Base-by-base conservation (phyloP, 2,113 vertebrate species). In the Centropus unirufus region DNA sequence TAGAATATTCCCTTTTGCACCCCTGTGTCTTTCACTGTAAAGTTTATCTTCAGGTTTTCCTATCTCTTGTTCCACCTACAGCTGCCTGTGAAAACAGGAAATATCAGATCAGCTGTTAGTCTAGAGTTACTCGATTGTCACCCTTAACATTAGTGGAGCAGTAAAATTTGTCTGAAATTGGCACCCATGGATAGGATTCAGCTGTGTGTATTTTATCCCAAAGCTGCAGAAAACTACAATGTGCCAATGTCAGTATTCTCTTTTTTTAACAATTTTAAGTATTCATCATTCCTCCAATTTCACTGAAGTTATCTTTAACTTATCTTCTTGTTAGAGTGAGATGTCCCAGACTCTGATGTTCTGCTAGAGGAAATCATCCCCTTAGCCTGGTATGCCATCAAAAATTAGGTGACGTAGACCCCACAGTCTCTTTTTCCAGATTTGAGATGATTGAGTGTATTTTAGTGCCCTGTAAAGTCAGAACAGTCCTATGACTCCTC, bases 101-200 rank as follows among this genome's bases (percentile, higher is more conserved):
- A 52, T 68, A 20, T 83, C 36, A 81, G 29, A 42, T 42, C 21
- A 70, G 6, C 64, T 70, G 42, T 55, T 40, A 69, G 12, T 30
- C 16, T 44, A 21, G 46, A 61, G 23, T 62, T 30, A 49, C 21
- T 66, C 49, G 21, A 61, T 44, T 82, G 29, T 36, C 63, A 83
- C 7, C 22, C 9, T 32, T 49, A 83, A 52, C 30, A 36, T 63
- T 34, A 86, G 4, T 18, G 26, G 14, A 62, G 8, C 9, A 73
- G n/a, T 19, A 88, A 83, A 90, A 92, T 69, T 80, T 46, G 62
- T 68, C 30, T 88, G 49, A 90, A 88, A 73, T 85, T 79, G 36
- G 2, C 29, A 42, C 52, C 15, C 17, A 58, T 39, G 44, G 21
- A 59, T 64, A 13, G 14, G 20, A 83, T 83, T 93, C 75, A 83